Conservation (phyloP, 2,888 invertebrate species). For the Mimachlamys varia region DNA sequence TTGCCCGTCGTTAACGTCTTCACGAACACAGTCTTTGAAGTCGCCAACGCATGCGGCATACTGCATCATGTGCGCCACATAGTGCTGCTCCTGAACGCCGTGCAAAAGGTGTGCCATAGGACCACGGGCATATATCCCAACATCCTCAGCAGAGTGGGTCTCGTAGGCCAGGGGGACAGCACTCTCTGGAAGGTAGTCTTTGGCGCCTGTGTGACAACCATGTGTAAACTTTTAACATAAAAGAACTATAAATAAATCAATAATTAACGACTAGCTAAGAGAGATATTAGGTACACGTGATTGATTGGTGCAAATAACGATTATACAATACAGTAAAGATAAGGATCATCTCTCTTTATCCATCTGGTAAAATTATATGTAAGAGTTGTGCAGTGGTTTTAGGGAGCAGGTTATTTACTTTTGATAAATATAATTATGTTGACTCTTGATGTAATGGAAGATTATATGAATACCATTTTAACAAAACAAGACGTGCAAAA, state of each 20-base stretch:
- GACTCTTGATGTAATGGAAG: too few species aligned
- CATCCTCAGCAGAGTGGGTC: constrained; percentile 87
- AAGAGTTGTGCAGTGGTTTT: too few species aligned
- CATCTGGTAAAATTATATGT: too few species aligned
- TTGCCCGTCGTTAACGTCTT: background rate
- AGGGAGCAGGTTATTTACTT: too few species aligned
- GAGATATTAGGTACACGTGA: too few species aligned
- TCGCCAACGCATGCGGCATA: constrained; percentile 90
- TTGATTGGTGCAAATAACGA: too few species aligned
- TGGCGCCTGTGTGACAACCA: constrained; percentile 47
- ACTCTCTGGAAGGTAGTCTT: constrained; percentile 55
- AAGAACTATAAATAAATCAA: background rate
- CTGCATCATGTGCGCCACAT: constrained; percentile 91
- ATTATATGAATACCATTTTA: too few species aligned
- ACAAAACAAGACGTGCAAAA: too few species aligned
- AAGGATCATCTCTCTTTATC: too few species aligned
- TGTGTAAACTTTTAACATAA: background rate
- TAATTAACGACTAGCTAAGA: too few species aligned
- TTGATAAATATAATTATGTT: too few species aligned
- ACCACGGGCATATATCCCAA: constrained; percentile 92
- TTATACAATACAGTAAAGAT: too few species aligned
- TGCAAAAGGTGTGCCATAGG: constrained; percentile 90
- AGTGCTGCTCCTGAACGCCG: constrained; percentile 94
- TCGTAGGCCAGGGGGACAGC: constrained; percentile 65
- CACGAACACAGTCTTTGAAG: background rate